A percentile compares a stretch with the other conserved stretches of the same genome.
These are phyloP conservation scores for Heliconius sara DNA, from an alignment of 2,888 invertebrate species.

Conservation along the genomic window DNA sequence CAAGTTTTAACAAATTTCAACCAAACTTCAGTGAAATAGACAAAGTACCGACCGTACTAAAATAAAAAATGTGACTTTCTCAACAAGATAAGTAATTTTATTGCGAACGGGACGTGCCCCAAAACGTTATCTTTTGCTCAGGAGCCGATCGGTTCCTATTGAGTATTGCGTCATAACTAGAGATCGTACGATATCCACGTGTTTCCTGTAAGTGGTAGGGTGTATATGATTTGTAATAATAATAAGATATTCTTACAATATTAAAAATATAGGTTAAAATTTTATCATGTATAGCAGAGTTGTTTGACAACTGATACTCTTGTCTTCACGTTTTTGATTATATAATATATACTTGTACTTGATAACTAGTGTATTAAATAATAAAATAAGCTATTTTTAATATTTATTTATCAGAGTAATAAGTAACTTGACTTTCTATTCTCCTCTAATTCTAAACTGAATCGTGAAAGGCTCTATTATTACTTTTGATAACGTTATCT, in stretches of 20 bases:
- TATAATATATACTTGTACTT: too few species aligned
- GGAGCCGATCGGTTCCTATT: constrained; percentile 29
- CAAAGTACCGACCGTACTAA: background rate
- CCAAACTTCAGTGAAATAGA: background rate
- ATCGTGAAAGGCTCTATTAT: background rate
- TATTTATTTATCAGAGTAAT: too few species aligned
- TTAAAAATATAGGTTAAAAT: background rate
- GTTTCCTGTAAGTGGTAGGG: constrained; percentile 40
- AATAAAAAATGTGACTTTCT: constrained; percentile 13
- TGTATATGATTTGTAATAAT: background rate
- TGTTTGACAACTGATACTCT: too few species aligned
- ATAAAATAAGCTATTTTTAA: too few species aligned
- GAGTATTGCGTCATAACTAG: constrained; percentile 41
- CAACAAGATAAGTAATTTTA: constrained; percentile 15
- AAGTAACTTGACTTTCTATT: too few species aligned
- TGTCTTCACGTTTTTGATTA: too few species aligned
- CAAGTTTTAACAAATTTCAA: too few species aligned
- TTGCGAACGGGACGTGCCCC: constrained; percentile 34
- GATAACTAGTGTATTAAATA: too few species aligned
- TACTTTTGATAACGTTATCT: background rate
- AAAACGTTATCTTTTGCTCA: constrained; percentile 29
- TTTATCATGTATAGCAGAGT: too few species aligned
- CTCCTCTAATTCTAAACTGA: too few species aligned
- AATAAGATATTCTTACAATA: constrained; percentile 23
- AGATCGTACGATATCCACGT: constrained; percentile 47